Percentiles rank a stretch among this genome's conserved stretches.
Evolutionary conservation across 1,140 invertebrate genomes (phyloP).

Genomic region (Holcopasites calliopsidis): DNA sequence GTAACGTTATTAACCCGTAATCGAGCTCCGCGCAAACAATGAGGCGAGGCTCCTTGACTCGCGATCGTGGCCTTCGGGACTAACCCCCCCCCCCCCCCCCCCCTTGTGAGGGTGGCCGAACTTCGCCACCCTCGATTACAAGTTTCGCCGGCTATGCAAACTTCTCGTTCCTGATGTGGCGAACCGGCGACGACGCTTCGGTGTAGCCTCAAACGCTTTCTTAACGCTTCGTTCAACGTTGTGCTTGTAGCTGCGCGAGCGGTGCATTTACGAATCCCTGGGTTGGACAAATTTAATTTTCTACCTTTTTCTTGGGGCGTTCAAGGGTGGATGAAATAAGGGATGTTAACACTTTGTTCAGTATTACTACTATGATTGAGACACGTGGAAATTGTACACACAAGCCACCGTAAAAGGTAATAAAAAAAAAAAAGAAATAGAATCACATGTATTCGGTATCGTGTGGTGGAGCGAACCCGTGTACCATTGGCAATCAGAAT

Average conservation of each 20-base stretch:
- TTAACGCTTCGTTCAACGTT: constrained; percentile 28
- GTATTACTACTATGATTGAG: too few species aligned
- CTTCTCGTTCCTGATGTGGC: constrained; percentile 43
- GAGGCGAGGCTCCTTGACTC: constrained; percentile 34
- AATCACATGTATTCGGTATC: neutral
- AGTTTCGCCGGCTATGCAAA: constrained; percentile 52
- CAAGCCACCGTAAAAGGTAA: too few species aligned
- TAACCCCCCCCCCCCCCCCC: too few species aligned
- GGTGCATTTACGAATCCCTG: neutral
- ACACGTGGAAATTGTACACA: neutral
- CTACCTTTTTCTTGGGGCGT: neutral
- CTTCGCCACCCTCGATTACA: constrained; percentile 51
- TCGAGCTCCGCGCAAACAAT: constrained; percentile 64
- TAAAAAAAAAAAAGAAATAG: too few species aligned
- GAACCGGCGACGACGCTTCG: constrained; percentile 19
- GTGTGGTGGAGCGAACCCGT: neutral
- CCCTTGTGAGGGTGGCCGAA: constrained; percentile 37
- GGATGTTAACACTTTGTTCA: neutral
- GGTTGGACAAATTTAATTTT: constrained; percentile 23
- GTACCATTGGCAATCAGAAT: constrained; percentile 32
- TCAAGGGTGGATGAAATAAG: neutral
- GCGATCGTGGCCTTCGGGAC: constrained; percentile 41
- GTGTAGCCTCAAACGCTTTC: constrained; percentile 13
- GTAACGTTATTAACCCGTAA: constrained; percentile 67
- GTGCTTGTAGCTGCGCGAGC: too few species aligned